Evolutionary conservation across 2,797 vertebrate genomes (phyloP), one percentile per base, ranked within the genome.

Genomic region (Neopelma chrysocephalum): DNA sequence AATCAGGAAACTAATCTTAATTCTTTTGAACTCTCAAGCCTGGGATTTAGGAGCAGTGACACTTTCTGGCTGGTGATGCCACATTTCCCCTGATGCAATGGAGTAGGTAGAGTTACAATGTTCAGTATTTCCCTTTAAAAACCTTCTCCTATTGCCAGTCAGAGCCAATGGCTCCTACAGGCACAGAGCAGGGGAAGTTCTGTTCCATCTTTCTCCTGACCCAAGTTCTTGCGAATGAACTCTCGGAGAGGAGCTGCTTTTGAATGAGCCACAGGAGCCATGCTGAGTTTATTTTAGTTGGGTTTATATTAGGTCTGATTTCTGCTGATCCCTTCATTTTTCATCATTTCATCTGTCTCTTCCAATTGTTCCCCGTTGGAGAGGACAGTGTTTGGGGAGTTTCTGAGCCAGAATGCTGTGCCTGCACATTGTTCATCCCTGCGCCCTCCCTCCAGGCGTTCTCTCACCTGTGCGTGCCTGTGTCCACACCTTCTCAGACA

Each of bases 301-400:
- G 48, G 89, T 87, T 96, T 84, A 62, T 76, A 92, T 90, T 93
- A 83, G 82, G 65, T 58, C 82, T 80, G 64, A 60, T 93, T 96
- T 95, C 89, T 94, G 93, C 95, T 90, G 93, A 89, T 89, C 83
- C 53, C 56, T 91, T 96, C 66, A 82, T 95, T 97, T 96, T 91
- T 93, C 81, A 90, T 66, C 53, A 62, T 94, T 93, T 85, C 34
- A 38, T 17, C 70, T 73, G 77, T 76, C 86, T 73, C 65, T 86
- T 70, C 62, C 80, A 56, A 0, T 82, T 82, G 58, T 91, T 93
- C 80, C 80, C 90, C 9, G 8, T 50, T 84, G 83, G 58, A 76
- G 64, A 93, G 85, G 70, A n/a, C 66, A 82, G 80, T 82, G 87
- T 82, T 91, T 84, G 66, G 82, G 90, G 89, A 81, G 69, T 12